These are phyloP conservation scores for Plebejus melissa DNA, from an alignment of 2,888 invertebrate genomes.

Conservation along the genomic window DNA sequence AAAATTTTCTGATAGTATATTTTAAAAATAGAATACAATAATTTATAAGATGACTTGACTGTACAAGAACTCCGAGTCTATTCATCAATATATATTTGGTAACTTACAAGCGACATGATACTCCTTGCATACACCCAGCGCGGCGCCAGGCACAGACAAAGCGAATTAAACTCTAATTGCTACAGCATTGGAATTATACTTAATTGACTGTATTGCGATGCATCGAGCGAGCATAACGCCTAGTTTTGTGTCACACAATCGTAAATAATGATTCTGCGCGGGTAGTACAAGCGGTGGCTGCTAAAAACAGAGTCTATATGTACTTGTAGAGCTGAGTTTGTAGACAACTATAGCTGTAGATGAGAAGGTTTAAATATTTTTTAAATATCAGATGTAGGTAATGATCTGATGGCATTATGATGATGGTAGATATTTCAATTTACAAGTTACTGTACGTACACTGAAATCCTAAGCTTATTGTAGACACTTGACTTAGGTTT, in stretches of 20 bases:
- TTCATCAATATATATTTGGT: slow-evolving; percentile 7
- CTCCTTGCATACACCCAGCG: slow-evolving; percentile 12
- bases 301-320: not conserved
- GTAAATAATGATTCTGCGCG: slow-evolving; percentile 28
- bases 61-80: not conserved
- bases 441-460: no score
- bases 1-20: no score
- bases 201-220: not conserved
- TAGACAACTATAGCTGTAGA: no score
- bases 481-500: no score
- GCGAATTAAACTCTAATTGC: slow-evolving; percentile 14
- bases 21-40: no score
- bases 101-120: not conserved
- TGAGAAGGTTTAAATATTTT: no score
- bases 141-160: not conserved
- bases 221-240: slow-evolving; percentile 27
- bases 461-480: no score
- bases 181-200: not conserved
- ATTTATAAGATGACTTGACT: not conserved
- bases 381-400: no score
- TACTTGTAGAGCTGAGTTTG: not conserved
- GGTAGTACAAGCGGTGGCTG: slow-evolving; percentile 16
- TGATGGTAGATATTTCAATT: no score
- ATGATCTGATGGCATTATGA: no score
- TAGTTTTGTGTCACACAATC: slow-evolving; percentile 30